Evolutionary conservation across 2,888 invertebrate genomes (phyloP).

Genomic region (Drosophila pegasa): DNA sequence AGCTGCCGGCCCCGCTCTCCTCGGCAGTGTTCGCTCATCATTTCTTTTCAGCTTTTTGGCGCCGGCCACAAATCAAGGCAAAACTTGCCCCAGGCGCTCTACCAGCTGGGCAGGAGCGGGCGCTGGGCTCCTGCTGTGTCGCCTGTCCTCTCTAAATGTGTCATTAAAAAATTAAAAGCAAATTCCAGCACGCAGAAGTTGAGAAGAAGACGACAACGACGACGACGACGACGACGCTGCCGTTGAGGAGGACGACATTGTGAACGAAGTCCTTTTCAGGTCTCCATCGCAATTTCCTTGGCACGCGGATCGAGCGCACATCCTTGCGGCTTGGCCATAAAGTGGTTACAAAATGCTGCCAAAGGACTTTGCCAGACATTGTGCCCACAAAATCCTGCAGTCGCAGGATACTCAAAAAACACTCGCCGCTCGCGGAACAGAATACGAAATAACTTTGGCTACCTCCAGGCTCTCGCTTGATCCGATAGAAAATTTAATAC

Average conservation of each 20-base stretch:
- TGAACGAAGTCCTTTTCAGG: constrained; percentile 32
- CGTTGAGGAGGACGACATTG: constrained; percentile 32
- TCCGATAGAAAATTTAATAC: not conserved
- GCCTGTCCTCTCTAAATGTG: constrained; percentile 50
- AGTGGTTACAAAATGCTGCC: constrained; percentile 54
- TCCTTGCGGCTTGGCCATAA: constrained; percentile 45
- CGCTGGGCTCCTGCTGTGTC: not conserved
- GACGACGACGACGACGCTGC: constrained; percentile 3
- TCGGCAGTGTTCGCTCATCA: not conserved
- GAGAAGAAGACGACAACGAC: constrained; percentile 1
- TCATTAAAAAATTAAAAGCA: constrained; percentile 76
- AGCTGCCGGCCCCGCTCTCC: not conserved
- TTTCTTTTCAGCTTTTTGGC: constrained; percentile 17
- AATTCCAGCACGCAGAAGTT: constrained; percentile 53
- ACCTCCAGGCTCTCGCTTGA: not conserved
- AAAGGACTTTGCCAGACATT: constrained; percentile 38
- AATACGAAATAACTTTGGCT: not conserved
- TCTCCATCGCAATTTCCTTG: constrained; percentile 17
- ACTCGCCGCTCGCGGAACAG: constrained; percentile 1
- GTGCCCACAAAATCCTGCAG: constrained; percentile 46
- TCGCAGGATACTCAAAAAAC: constrained; percentile 26
- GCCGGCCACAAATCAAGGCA: constrained; percentile 55
- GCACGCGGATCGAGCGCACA: constrained; percentile 29
- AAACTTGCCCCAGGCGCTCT: constrained; percentile 16
- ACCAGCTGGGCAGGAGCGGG: not conserved